phyloP scores from a whole-genome alignment of 2,888 invertebrate genomes.

The Pelosia muscerda region DNA sequence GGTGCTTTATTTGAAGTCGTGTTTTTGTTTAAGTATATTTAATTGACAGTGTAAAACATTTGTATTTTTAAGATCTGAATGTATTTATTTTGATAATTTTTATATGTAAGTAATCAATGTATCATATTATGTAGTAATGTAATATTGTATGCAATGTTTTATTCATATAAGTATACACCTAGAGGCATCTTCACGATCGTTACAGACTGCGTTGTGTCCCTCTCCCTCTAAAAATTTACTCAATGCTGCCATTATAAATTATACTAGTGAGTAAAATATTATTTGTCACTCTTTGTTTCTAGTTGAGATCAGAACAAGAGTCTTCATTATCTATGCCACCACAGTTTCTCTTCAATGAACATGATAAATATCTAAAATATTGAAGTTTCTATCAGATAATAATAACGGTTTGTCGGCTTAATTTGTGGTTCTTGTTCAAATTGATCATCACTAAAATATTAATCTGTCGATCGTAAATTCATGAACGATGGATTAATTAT shows the following conservation, averaged over 20 bases:
- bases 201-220: no score
- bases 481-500: neutral
- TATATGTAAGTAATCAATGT: no score
- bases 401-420: neutral
- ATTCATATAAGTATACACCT: no score
- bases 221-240: no score
- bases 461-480: neutral
- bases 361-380: neutral
- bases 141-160: no score
- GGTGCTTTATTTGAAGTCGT: neutral
- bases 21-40: constrained; percentile 12
- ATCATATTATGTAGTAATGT: no score
- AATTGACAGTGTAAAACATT: neutral
- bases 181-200: no score
- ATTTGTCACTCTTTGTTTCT: neutral
- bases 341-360: neutral
- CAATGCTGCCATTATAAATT: no score
- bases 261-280: no score
- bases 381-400: neutral
- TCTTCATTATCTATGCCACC: neutral
- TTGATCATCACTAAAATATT: neutral
- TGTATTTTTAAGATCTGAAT: neutral
- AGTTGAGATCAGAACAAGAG: neutral
- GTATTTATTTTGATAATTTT: neutral
- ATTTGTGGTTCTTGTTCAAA: neutral